These are phyloP conservation scores for Myotis daubentonii DNA, from an alignment of 2,797 vertebrate species.

Conservation along the genomic window DNA sequence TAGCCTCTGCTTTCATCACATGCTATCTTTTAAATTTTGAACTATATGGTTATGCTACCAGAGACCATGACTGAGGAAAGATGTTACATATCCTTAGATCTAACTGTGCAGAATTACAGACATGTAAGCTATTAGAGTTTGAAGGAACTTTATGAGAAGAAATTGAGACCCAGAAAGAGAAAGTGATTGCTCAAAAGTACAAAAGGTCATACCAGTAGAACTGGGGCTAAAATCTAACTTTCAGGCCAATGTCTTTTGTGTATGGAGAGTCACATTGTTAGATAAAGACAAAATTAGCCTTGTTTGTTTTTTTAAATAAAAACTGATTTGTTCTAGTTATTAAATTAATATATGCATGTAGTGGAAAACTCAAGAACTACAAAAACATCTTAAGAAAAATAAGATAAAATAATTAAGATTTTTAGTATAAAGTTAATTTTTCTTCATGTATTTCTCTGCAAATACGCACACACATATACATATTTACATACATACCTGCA, in stretches of 20 bases:
- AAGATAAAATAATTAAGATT: background rate
- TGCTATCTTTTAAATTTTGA: constrained; percentile 21
- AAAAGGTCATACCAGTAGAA: background rate
- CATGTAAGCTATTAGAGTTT: background rate
- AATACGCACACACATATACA: background rate
- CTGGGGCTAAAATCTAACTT: background rate
- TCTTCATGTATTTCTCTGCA: background rate
- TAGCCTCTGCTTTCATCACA: constrained; percentile 11
- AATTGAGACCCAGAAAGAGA: background rate
- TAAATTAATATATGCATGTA: background rate
- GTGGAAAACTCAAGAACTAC: constrained; percentile 23
- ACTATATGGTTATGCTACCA: background rate
- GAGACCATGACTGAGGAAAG: background rate
- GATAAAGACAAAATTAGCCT: background rate
- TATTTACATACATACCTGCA: background rate
- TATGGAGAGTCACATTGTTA: constrained; percentile 11
- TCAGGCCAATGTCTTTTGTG: background rate
- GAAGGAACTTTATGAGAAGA: constrained; percentile 16
- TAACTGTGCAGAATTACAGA: background rate
- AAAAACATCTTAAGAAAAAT: constrained; percentile 10
- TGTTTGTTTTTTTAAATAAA: constrained; percentile 46
- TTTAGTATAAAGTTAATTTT: constrained; percentile 33
- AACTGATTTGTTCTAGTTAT: background rate
- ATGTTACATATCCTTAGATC: background rate
- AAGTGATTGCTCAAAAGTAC: background rate